phyloP scores from a whole-genome alignment of 2,888 invertebrate genomes.

The Athalia rosae region DNA sequence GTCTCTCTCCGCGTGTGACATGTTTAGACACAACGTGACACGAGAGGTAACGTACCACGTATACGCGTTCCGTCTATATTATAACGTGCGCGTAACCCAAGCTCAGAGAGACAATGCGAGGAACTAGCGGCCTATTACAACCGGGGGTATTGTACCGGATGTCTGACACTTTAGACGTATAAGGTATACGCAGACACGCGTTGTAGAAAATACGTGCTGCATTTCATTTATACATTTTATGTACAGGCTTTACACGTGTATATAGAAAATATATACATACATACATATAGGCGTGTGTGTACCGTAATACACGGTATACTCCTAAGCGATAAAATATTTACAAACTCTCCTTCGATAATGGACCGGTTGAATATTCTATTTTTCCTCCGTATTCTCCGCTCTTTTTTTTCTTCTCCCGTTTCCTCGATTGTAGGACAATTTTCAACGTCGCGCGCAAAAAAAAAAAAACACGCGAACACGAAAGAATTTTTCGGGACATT shows the following conservation, averaged over 20 bases:
- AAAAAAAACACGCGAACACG: no score
- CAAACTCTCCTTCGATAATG: no score
- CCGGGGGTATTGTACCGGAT: slow-evolving; percentile 71
- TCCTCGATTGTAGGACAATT: no score
- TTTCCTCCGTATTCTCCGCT: no score
- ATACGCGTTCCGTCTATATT: background rate
- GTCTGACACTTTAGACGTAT: slow-evolving; percentile 64
- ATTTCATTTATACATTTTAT: no score
- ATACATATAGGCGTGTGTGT: background rate
- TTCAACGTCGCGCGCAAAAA: no score
- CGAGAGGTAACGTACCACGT: background rate
- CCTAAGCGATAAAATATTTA: background rate
- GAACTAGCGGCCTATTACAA: slow-evolving; percentile 69
- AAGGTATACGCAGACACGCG: slow-evolving; percentile 45
- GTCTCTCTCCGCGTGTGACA: background rate
- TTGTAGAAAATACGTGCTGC: slow-evolving; percentile 13
- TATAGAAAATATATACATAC: background rate
- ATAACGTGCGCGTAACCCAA: slow-evolving; percentile 55
- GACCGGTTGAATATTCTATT: no score
- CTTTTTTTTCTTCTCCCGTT: no score
- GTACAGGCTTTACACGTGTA: background rate
- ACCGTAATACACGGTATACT: background rate
- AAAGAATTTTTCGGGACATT: no score
- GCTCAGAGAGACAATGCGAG: slow-evolving; percentile 68
- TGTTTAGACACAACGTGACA: slow-evolving; percentile 7